phyloP scores from a whole-genome alignment of 2,113 vertebrate genomes.

The Propithecus coquereli region DNA sequence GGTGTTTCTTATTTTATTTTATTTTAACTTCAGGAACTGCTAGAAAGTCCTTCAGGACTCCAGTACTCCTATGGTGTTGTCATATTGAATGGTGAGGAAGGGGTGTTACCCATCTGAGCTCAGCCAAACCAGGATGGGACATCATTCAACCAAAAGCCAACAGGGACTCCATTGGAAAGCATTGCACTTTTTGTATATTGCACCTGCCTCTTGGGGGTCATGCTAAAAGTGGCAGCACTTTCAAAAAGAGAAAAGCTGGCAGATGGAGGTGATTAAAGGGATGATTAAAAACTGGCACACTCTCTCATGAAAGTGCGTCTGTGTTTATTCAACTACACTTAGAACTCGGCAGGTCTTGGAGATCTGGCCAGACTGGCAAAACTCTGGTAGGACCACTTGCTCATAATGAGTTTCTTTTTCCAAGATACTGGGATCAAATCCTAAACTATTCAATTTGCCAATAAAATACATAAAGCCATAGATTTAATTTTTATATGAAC shows the following conservation, averaged over 20 bases:
- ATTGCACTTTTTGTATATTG: background rate
- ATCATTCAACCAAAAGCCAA: conserved; percentile 11
- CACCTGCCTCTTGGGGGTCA: conserved; percentile 10
- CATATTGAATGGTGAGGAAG: background rate
- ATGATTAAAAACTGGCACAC: conserved; percentile 42
- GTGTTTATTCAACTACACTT: background rate
- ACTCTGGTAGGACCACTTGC: background rate
- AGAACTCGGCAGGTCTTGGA: background rate
- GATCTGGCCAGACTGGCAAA: background rate
- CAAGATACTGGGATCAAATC: conserved; percentile 13
- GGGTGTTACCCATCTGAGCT: background rate
- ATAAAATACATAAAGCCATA: background rate
- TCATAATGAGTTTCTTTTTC: background rate
- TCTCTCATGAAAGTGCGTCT: background rate
- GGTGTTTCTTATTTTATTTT: conserved; percentile 2
- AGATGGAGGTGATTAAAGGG: conserved; percentile 38
- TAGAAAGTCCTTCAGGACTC: conserved; percentile 38
- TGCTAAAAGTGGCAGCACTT: conserved; percentile 45
- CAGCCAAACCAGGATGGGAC: background rate
- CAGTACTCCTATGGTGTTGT: background rate
- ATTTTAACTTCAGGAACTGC: background rate
- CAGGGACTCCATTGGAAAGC: background rate
- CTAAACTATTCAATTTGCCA: conserved; percentile 4
- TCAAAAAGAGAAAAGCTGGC: conserved; percentile 43
- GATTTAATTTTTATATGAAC: conserved; percentile 15